Conservation (phyloP, 2,797 vertebrate species). For the Sebastes taczanowskii region DNA sequence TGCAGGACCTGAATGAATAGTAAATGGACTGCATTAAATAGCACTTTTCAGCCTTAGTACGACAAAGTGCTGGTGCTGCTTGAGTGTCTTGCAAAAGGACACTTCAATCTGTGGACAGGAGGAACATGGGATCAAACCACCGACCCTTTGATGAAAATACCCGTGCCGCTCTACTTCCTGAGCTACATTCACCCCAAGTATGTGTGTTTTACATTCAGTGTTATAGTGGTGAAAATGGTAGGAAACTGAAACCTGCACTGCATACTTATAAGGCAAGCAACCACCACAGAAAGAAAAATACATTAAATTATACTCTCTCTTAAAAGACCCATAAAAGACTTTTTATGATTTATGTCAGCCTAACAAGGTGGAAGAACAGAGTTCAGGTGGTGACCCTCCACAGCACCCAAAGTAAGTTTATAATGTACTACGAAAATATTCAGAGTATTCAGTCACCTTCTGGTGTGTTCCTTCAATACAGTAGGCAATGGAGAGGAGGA, state of each 20-base stretch:
- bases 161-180: background rate
- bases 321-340: background rate
- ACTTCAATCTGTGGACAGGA: background rate
- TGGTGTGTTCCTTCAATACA: constrained; percentile 65
- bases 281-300: background rate
- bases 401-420: background rate
- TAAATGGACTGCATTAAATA: background rate
- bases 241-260: background rate
- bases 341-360: background rate
- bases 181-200: background rate
- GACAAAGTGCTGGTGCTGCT: background rate
- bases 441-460: constrained; percentile 49
- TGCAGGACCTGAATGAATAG: background rate
- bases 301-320: background rate
- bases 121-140: background rate
- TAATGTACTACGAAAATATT: background rate
- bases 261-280: background rate
- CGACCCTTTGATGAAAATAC: background rate
- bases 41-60: background rate
- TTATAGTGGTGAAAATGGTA: background rate
- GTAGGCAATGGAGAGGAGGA: constrained; percentile 56
- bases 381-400: background rate
- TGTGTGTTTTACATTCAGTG: background rate
- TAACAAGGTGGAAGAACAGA: background rate
- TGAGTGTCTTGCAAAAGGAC: background rate